Evolutionary conservation across 2,888 invertebrate genomes (phyloP).

Genomic region (Conomelus anceps): DNA sequence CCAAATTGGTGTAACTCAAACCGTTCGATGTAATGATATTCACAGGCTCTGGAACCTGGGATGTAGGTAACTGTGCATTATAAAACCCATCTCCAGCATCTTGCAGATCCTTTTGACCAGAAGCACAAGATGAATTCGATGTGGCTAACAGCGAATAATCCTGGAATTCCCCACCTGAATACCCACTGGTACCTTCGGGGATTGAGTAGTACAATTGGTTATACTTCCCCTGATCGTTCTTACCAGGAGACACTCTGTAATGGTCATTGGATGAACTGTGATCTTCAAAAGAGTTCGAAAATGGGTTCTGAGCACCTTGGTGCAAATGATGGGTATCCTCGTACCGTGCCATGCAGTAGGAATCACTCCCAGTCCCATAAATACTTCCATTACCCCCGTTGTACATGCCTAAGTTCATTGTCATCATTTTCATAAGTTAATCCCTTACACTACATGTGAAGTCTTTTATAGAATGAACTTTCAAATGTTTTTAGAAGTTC

Average conservation of each 20-base stretch:
- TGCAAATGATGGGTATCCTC: not conserved
- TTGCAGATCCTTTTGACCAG: constrained; percentile 35
- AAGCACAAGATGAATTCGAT: constrained; percentile 27
- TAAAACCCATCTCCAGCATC: constrained; percentile 41
- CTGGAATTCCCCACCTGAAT: not conserved
- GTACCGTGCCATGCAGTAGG: not conserved
- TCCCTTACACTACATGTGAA: not conserved
- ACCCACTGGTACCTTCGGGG: not conserved
- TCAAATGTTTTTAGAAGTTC: not conserved
- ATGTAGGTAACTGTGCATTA: constrained; percentile 43
- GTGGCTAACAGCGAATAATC: constrained; percentile 1
- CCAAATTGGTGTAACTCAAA: constrained; percentile 82
- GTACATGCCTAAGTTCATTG: constrained; percentile 63
- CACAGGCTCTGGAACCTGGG: constrained; percentile 39
- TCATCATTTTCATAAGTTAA: constrained; percentile 30
- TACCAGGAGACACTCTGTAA: constrained; percentile 18
- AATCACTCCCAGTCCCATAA: constrained; percentile 26
- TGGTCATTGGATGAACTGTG: constrained; percentile 30
- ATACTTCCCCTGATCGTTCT: not conserved
- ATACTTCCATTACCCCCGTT: constrained; percentile 18
- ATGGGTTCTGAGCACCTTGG: not conserved
- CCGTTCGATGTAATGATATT: constrained; percentile 76
- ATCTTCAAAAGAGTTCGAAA: constrained; percentile 51
- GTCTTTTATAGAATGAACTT: not conserved
- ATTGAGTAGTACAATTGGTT: not conserved